Evolutionary conservation across 2,888 invertebrate species (phyloP).

Genomic region (Lagria hirta): DNA sequence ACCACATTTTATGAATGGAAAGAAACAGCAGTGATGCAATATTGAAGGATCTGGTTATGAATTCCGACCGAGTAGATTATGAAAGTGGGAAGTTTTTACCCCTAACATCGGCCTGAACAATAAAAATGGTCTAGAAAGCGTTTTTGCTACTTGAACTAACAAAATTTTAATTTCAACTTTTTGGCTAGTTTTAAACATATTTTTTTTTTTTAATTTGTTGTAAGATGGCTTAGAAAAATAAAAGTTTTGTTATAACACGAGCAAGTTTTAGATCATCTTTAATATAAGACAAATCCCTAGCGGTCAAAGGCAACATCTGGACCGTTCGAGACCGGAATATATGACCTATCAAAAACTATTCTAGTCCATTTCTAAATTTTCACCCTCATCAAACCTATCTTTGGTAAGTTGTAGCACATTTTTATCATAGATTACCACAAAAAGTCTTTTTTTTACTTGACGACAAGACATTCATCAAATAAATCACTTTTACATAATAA

Average conservation of each 20-base stretch:
- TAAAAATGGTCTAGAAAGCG: constrained; percentile 1
- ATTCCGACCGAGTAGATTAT: constrained; percentile 47
- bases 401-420: too few species aligned
- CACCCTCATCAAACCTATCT: constrained; percentile 45
- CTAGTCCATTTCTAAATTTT: constrained; percentile 46
- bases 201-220: constrained; percentile 23
- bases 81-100: constrained; percentile 39
- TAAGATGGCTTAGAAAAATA: not conserved
- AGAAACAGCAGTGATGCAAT: constrained; percentile 43
- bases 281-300: constrained; percentile 46
- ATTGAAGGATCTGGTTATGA: constrained; percentile 47
- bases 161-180: constrained; percentile 12
- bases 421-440: too few species aligned
- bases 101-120: constrained; percentile 1
- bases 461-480: too few species aligned
- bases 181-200: constrained; percentile 35
- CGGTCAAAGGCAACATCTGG: constrained; percentile 49
- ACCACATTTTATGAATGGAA: constrained; percentile 16
- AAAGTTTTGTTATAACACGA: not conserved
- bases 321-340: constrained; percentile 46
- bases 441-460: too few species aligned
- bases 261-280: constrained; percentile 25
- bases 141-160: constrained; percentile 1
- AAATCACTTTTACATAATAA: too few species aligned
- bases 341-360: constrained; percentile 51